Base-by-base conservation (phyloP, 1,140 invertebrate genomes). In the Drosophila mauritiana region DNA sequence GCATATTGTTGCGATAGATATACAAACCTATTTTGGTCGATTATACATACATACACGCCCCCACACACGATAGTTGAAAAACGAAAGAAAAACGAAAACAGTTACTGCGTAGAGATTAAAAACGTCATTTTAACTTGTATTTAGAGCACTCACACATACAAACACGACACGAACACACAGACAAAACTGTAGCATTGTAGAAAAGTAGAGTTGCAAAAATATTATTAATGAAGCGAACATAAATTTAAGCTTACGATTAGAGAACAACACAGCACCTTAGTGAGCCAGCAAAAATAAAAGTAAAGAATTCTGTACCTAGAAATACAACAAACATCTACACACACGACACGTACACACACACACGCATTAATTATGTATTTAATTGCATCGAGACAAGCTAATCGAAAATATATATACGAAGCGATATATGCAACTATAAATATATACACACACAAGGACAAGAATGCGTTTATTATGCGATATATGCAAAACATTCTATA, bases 261-360 rank as follows among this genome's bases (percentile, higher is more conserved):
- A 56, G 2, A 61, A 63, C 31, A 68, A 69, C 72, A 73, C 62
- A 88, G 83, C 83, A 88, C 75, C 76, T 73, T 83, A 88, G 82
- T 61, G 46, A 85, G 82, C 73, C 78, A 81, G 78, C 62, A 86
- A 80, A 57, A 15, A 17, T 20, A 20, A 61, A 34, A 17, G 22
- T 37, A 58, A 61, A 31, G 46, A 82, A 82, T 89, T 83, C 77
- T 84, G 84, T 89, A 88, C 84, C 80, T 88, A 88, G 80, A 89
- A 86, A 67, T 64, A 84, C 52, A 79, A 76, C 37, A 42, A 45
- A 85, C 42, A 73, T 36, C 56, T 22, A 61, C 43, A 61, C 34
- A 63, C 37, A 63, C 15, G 31, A 64, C n/a, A 75, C n/a, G 56
- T 13, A 75, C 11, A 62, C 52, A 55, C 43, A 73, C 22, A 17